These are phyloP conservation scores for Adelges cooleyi DNA, from an alignment of 1,140 invertebrate species.

Conservation along the genomic window DNA sequence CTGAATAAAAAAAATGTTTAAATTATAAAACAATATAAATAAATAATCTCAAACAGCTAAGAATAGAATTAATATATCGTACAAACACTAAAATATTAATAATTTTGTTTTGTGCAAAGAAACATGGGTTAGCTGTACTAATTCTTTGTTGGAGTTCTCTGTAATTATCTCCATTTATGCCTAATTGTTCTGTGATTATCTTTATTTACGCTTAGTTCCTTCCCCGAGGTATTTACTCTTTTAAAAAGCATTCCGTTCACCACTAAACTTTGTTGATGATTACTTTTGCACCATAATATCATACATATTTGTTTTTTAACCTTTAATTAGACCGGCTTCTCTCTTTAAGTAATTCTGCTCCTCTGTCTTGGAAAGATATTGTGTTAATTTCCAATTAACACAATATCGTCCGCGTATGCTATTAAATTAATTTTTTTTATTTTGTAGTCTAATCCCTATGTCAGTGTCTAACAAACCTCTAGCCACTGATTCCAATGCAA, in stretches of 20 bases:
- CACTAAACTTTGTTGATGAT: not conserved
- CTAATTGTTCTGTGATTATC: not conserved
- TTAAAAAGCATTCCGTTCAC: not conserved
- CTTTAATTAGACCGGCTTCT: not conserved
- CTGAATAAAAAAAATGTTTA: conserved; percentile 2
- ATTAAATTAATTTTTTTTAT: not conserved
- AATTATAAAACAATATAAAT: too few relatives aligned
- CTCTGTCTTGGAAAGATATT: not conserved
- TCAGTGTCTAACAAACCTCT: not conserved
- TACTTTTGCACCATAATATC: not conserved
- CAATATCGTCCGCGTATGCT: not conserved
- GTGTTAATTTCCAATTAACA: not conserved
- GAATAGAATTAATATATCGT: too few relatives aligned
- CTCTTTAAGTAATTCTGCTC: not conserved
- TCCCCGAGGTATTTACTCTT: not conserved
- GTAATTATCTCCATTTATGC: not conserved
- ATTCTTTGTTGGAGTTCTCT: not conserved
- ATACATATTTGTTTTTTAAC: not conserved
- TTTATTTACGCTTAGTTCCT: not conserved
- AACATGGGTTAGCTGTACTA: not conserved
- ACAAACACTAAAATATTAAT: too few relatives aligned
- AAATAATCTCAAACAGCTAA: too few relatives aligned
- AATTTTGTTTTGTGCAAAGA: too few relatives aligned
- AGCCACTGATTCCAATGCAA: not conserved
- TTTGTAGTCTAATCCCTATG: not conserved